These are phyloP conservation scores for Aix galericulata DNA, from an alignment of 2,113 vertebrate species.

Conservation along the genomic window DNA sequence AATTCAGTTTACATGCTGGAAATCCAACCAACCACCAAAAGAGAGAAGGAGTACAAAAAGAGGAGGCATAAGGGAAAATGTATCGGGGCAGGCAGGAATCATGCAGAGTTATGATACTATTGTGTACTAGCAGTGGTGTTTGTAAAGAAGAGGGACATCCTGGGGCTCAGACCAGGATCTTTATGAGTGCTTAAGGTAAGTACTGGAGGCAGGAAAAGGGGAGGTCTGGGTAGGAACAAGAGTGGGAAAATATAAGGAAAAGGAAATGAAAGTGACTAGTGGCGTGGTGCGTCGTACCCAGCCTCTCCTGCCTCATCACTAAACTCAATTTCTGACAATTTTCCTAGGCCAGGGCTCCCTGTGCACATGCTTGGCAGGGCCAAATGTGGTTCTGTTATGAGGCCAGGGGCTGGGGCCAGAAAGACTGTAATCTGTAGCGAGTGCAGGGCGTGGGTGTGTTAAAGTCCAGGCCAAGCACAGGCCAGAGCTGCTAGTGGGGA, in stretches of 20 bases:
- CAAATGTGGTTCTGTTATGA: rapidly evolving
- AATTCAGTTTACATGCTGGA: neutral
- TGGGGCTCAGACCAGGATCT: neutral
- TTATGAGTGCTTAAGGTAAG: rapidly evolving
- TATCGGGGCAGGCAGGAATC: neutral
- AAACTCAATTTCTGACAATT: neutral
- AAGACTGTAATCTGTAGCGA: rapidly evolving
- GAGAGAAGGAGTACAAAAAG: neutral
- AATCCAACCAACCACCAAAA: neutral
- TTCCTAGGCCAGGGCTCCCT: neutral
- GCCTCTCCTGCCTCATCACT: neutral
- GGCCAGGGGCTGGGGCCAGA: rapidly evolving
- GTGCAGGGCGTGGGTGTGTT: neutral
- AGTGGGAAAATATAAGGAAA: neutral
- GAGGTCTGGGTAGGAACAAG: rapidly evolving
- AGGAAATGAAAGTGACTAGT: rapidly evolving
- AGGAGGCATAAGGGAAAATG: rapidly evolving
- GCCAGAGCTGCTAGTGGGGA: neutral
- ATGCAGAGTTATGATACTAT: rapidly evolving
- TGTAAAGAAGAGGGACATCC: rapidly evolving
- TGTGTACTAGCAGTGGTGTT: neutral
- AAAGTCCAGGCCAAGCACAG: no score
- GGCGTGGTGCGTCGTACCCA: neutral
- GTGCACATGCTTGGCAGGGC: neutral
- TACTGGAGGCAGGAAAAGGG: neutral